A percentile compares a stretch with the other conserved stretches of the same genome.
Evolutionary conservation across 2,888 invertebrate species (phyloP).

Genomic region (Hemithea aestivaria): DNA sequence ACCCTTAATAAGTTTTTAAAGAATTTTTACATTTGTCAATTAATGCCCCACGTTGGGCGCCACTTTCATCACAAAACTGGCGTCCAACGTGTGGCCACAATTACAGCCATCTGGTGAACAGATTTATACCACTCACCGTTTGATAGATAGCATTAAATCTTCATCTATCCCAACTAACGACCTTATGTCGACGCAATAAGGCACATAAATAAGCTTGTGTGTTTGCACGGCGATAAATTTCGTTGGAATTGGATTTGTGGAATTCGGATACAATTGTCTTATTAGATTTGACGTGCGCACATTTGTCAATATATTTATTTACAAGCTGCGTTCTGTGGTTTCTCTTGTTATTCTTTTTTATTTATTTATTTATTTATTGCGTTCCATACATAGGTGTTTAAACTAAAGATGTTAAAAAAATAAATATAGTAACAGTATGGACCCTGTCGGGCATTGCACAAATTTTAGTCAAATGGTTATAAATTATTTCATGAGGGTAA

Average conservation of each 20-base stretch:
- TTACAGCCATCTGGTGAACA: slow-evolving; percentile 38
- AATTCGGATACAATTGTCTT: slow-evolving; percentile 23
- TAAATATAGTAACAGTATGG: too few relatives aligned
- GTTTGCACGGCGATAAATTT: slow-evolving; percentile 21
- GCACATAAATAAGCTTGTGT: slow-evolving; percentile 5
- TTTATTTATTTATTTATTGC: too few relatives aligned
- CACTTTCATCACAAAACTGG: slow-evolving; percentile 22
- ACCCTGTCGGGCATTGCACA: too few relatives aligned
- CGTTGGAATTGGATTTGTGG: slow-evolving; percentile 23
- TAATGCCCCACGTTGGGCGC: slow-evolving; percentile 1
- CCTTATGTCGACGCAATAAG: slow-evolving; percentile 19
- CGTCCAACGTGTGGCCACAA: slow-evolving; percentile 35
- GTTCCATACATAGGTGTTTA: too few relatives aligned
- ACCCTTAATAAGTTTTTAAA: too few relatives aligned
- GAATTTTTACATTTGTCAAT: too few relatives aligned
- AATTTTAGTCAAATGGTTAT: too few relatives aligned
- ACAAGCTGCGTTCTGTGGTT: too few relatives aligned
- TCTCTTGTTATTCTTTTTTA: too few relatives aligned
- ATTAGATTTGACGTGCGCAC: slow-evolving; percentile 22
- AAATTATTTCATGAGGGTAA: too few relatives aligned
- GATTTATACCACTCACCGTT: slow-evolving; percentile 41
- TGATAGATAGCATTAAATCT: slow-evolving; percentile 37
- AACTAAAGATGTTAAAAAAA: too few relatives aligned
- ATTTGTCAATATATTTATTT: too few relatives aligned
- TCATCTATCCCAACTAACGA: slow-evolving; percentile 10